Evolutionary conservation across 1,140 invertebrate genomes (phyloP).

Genomic region (Drosophila bifasciata): DNA sequence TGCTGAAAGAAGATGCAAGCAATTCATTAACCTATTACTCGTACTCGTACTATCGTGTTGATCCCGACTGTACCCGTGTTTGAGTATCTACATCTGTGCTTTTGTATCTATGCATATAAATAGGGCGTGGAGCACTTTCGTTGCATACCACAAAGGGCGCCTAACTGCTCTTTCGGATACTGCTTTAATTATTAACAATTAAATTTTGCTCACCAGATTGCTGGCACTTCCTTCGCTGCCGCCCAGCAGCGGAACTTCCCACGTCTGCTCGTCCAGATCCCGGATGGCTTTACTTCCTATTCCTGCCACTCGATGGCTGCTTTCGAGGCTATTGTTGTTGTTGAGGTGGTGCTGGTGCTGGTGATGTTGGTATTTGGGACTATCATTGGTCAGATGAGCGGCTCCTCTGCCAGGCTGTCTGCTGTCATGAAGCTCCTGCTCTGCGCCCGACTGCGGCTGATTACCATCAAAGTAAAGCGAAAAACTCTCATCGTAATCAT

Average conservation of each 20-base stretch:
- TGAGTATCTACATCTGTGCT: too few species aligned
- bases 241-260: constrained; percentile 69
- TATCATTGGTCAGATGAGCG: constrained; percentile 39
- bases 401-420: constrained; percentile 14
- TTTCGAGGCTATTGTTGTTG: constrained; percentile 28
- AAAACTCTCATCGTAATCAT: constrained; percentile 64
- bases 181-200: constrained; percentile 2
- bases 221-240: constrained; percentile 34
- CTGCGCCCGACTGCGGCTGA: constrained; percentile 22
- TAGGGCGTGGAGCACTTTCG: constrained; percentile 37
- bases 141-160: constrained; percentile 29
- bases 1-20: too few species aligned
- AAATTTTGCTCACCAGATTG: constrained; percentile 41
- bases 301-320: background rate
- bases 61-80: too few species aligned
- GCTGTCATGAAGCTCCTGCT: constrained; percentile 17
- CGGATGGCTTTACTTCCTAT: constrained; percentile 5
- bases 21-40: too few species aligned
- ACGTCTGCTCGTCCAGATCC: constrained; percentile 67
- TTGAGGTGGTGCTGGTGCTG: background rate
- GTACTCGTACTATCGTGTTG: too few species aligned
- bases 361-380: constrained; percentile 29
- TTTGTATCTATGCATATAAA: constrained; percentile 47
- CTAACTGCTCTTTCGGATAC: background rate
- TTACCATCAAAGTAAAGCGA: constrained; percentile 57